Evolutionary conservation across 1,140 invertebrate species (phyloP), one percentile per base, ranked within the genome.

Genomic region (Drosophila azteca): DNA sequence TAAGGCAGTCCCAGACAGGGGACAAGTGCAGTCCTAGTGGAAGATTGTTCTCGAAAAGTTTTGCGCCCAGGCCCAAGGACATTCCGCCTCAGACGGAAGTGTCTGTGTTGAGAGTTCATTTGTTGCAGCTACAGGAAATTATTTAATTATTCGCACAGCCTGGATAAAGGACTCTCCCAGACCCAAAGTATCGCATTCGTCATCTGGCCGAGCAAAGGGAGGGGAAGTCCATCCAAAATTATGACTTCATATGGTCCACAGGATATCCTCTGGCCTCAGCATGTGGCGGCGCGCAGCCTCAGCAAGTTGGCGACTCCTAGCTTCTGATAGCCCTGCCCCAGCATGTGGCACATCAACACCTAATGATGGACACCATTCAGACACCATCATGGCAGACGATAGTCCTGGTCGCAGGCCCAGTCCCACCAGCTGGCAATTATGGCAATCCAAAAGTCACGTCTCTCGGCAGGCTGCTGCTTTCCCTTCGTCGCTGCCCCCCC

Each of bases 401-500:
- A 64, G 39, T 43, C 45, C 39, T 20, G 48, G 31, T 41, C 45
- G 39, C 57, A 59, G 49, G 11, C 24, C 24, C 24, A 26, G 24
- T 24, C n/a, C 52, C 44, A 35, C 46, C 52, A 59, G 70, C 45
- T 60, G 73, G 77, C 80, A 84, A 84, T 84, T 84, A 84, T 80
- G 67, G 76, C 72, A 66, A 80, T 77, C 53, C 81, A 43, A 73
- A 45, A 77, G 81, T 84, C 81, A 84, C 81, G 81, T 85, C 60
- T 81, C 75, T 69, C 53, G 57, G 57, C 22, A 51, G 69, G 72
- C 58, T 67, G 43, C 76, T 76, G 66, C 71, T 71, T 79, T 39
- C 35, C 75, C 53, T n/a, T n/a, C n/a, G n/a, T n/a, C 48, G 41
- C 29, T 57, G 53, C 35, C 62, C 60, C 60, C 2, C 35, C 13